Percentiles rank a stretch among this genome's conserved stretches.
Evolutionary conservation across 2,113 vertebrate genomes (phyloP).

Genomic region (Eonycteris spelaea): DNA sequence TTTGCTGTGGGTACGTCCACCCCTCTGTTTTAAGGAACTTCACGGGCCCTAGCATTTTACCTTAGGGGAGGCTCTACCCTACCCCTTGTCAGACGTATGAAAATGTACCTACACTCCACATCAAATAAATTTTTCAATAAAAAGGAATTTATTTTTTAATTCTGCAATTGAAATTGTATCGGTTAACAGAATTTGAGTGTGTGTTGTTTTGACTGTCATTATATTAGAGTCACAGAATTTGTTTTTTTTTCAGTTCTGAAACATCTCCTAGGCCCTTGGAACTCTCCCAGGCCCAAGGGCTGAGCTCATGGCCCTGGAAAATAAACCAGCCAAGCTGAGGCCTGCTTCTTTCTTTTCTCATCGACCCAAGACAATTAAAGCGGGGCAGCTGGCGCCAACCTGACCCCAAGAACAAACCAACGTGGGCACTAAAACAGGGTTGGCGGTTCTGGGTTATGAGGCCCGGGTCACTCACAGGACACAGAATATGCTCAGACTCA

Average conservation of each 20-base stretch:
- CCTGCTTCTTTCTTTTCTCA: not conserved
- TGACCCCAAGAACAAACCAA: not conserved
- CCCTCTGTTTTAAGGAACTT: not conserved
- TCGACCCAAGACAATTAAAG: not conserved
- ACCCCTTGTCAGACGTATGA: not conserved
- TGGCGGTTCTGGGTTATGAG: not conserved
- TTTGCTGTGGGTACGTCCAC: not conserved
- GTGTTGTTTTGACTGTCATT: not conserved
- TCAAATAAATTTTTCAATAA: not conserved
- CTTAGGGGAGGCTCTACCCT: not conserved
- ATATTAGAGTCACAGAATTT: not conserved
- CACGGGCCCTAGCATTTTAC: not conserved
- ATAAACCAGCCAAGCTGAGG: not conserved
- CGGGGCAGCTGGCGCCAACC: not conserved
- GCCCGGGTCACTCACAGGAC: not conserved
- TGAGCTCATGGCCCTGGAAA: not conserved
- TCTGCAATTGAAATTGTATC: not conserved
- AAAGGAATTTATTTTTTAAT: not conserved
- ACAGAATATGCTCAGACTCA: not conserved
- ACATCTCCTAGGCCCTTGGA: not conserved
- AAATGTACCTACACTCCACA: not conserved
- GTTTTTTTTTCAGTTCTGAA: not conserved
- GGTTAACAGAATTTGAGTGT: not conserved
- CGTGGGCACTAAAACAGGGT: accelerated
- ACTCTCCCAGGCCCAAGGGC: not conserved